Conservation (phyloP, 2,888 invertebrate species). For the Aplocera efformata region DNA sequence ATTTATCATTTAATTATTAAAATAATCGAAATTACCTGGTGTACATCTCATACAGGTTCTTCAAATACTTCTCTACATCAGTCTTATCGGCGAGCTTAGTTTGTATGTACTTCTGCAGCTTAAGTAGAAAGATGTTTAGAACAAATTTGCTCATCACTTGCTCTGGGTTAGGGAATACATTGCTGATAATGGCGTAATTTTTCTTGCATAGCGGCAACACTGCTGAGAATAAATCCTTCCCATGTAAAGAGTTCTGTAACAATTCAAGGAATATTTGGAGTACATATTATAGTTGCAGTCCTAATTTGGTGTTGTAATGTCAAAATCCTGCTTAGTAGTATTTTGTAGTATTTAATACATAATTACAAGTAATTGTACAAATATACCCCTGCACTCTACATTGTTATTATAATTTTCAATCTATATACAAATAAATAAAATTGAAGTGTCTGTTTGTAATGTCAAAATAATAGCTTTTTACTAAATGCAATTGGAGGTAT, state of each 20-base stretch:
- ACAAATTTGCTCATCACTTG: slow-evolving; percentile 99
- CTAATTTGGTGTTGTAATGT: too few relatives aligned
- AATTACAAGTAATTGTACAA: too few relatives aligned
- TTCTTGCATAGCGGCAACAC: slow-evolving; percentile 94
- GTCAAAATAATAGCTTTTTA: too few relatives aligned
- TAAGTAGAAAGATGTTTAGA: slow-evolving; percentile 95
- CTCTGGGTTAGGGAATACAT: slow-evolving; percentile 96
- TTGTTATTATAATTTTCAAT: too few relatives aligned
- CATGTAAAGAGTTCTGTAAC: slow-evolving; percentile 88
- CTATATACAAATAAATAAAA: too few relatives aligned
- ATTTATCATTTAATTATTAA: too few relatives aligned
- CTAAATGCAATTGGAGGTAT: too few relatives aligned
- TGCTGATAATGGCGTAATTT: slow-evolving; percentile 90
- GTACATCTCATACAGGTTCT: slow-evolving; percentile 93
- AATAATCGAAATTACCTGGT: slow-evolving; percentile 83
- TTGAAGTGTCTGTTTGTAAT: too few relatives aligned
- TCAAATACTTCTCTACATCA: slow-evolving; percentile 93
- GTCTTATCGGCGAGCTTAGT: slow-evolving; percentile 89
- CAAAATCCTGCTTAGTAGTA: too few relatives aligned
- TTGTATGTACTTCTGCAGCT: slow-evolving; percentile 92
- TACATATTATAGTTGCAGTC: too few relatives aligned
- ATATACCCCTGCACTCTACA: too few relatives aligned
- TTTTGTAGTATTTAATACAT: too few relatives aligned
- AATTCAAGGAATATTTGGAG: slow-evolving; percentile 3
- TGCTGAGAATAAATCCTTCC: slow-evolving; percentile 94